Base-by-base conservation (phyloP, 1,140 invertebrate genomes). In the Aradophagus sp. region DNA sequence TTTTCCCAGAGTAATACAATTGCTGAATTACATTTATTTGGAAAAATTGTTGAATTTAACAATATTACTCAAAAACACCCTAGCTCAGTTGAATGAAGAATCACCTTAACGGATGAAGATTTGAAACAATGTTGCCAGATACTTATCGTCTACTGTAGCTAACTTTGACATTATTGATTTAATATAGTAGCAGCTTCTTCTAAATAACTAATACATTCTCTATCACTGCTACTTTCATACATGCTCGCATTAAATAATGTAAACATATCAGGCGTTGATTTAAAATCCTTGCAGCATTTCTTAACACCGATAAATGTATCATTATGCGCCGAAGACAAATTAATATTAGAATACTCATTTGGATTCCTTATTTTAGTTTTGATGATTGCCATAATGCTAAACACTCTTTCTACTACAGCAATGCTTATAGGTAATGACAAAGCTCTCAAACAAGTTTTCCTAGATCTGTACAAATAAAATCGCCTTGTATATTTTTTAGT, bases 391-490 rank as follows among this genome's bases (percentile, higher is more conserved):
- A 67, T 58, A 1, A 67, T 34, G 15, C 50, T 47, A 36, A 67
- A 67, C 19, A 67, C 63, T 2, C 63, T 16, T 20, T 67, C 63
- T 0, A 67, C 63, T 1, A 56, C 63, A 4, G 63, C 63, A 34
- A 50, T 67, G 11, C 52, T 67, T 6, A 67, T 41, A 1, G 52
- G 35, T 10, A 31, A 23, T 16, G 14, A 67, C 1, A 36, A 35
- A 16, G 23, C 35, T 36, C 15, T 29, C 16, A 50, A 41, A 8
- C 50, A 11, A 56, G 44, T 17, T 44, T 16, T 4, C 34, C 52
- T 19, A 56, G 19, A 11, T 67, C 53, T 42, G 31, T 50, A 26
- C 48, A 67, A 12, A 41, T 12, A 14, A 16, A 15, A 20, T 56
- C 44, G 7, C 53, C 44, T 34, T 48, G 36, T 42, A 42, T 36